A percentile compares a stretch with the other conserved stretches of the same genome.
Evolutionary conservation across 1,140 invertebrate genomes (phyloP).

Genomic region (Heliconius melpomene): DNA sequence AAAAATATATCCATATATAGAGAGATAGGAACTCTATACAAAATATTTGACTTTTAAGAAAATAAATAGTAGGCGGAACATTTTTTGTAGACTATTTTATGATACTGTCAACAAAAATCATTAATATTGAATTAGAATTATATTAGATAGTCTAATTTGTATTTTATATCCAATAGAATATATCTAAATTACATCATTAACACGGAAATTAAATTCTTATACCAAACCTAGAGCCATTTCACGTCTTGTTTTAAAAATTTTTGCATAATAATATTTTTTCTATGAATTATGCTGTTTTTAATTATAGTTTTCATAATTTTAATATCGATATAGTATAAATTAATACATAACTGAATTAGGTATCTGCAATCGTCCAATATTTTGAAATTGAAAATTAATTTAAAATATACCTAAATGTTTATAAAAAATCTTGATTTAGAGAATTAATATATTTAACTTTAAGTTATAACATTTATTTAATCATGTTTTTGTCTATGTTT

Average conservation of each 20-base stretch:
- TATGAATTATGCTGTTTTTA: background rate
- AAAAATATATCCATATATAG: too few relatives aligned
- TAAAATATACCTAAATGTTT: too few relatives aligned
- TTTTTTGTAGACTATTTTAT: background rate
- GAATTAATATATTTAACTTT: too few relatives aligned
- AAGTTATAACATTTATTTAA: too few relatives aligned
- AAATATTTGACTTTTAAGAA: background rate
- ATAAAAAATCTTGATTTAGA: too few relatives aligned
- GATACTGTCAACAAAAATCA: background rate
- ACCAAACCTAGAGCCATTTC: background rate
- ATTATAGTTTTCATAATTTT: background rate
- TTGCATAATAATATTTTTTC: background rate
- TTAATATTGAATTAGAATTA: background rate
- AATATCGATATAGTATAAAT: background rate
- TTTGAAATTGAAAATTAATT: too few relatives aligned
- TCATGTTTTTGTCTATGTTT: too few relatives aligned
- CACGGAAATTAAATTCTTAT: background rate
- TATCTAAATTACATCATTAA: constrained; percentile 8
- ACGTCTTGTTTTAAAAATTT: background rate
- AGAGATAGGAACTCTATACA: background rate
- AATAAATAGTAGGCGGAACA: background rate
- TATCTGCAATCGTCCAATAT: too few relatives aligned
- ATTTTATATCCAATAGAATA: background rate
- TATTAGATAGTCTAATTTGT: background rate
- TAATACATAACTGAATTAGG: too few relatives aligned